Percentiles rank a stretch among this genome's conserved stretches.
Evolutionary conservation across 2,797 vertebrate species (phyloP).

Genomic region (Crocidura indochinensis): DNA sequence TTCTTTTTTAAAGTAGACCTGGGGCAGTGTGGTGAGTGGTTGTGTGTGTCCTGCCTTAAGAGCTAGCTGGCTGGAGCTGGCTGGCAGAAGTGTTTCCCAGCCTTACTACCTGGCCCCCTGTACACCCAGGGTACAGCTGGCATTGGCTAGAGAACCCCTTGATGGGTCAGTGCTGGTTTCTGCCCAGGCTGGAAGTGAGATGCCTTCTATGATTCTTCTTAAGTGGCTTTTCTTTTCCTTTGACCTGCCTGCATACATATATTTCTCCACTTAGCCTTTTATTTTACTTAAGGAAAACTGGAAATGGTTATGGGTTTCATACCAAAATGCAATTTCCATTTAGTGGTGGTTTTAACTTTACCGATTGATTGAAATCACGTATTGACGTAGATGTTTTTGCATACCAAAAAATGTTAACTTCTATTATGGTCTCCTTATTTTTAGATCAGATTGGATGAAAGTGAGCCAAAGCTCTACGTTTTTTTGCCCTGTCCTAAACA

Average conservation of each 20-base stretch:
- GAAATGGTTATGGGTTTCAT: conserved; percentile 50
- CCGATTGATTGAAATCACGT: conserved; percentile 79
- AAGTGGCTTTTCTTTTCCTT: conserved; percentile 42
- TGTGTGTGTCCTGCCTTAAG: not conserved
- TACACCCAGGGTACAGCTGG: not conserved
- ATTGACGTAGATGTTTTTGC: conserved; percentile 55
- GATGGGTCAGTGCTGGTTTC: conserved; percentile 37
- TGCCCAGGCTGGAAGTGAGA: conserved; percentile 21
- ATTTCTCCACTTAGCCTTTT: conserved; percentile 15
- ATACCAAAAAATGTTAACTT: conserved; percentile 49
- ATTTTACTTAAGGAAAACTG: conserved; percentile 47
- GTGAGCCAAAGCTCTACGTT: conserved; percentile 35
- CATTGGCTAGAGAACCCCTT: conserved; percentile 24
- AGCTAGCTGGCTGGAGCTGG: not conserved
- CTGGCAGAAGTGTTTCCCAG: conserved; percentile 11
- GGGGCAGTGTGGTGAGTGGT: fast-evolving
- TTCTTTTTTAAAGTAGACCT: conserved; percentile 34
- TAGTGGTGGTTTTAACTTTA: conserved; percentile 69
- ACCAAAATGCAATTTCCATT: conserved; percentile 64
- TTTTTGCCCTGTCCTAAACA: not conserved
- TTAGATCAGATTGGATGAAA: conserved; percentile 58
- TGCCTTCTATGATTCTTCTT: conserved; percentile 19
- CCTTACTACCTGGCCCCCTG: not conserved
- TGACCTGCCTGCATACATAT: conserved; percentile 42
- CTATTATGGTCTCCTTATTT: conserved; percentile 53